These are phyloP conservation scores for Loxodonta africana DNA, from an alignment of 2,113 vertebrate species.

Conservation along the genomic window DNA sequence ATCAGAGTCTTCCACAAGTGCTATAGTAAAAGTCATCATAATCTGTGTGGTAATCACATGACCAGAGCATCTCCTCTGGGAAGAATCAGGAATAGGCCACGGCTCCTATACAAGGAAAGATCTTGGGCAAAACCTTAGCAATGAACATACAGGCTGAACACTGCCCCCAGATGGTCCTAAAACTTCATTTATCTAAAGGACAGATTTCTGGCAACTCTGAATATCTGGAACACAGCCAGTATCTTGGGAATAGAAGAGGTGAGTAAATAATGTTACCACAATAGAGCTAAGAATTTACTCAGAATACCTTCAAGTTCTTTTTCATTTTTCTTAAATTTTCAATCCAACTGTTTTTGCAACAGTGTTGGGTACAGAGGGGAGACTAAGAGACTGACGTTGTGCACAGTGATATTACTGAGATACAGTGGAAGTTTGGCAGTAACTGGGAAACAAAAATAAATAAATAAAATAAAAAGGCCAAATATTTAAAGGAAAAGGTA, in stretches of 20 bases:
- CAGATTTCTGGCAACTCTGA: not conserved
- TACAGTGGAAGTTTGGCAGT: not conserved
- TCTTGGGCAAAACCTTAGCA: not conserved
- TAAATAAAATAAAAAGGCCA: not conserved
- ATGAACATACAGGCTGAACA: not conserved
- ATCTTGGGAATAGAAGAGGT: not conserved
- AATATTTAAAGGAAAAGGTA: slow-evolving; percentile 1
- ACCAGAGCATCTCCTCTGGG: not conserved
- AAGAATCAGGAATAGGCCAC: not conserved
- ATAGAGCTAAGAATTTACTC: not conserved
- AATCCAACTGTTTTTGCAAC: not conserved
- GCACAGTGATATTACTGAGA: not conserved
- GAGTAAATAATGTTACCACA: not conserved
- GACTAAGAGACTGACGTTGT: not conserved
- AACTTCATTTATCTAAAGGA: not conserved
- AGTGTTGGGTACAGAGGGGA: fast-evolving
- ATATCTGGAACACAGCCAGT: not conserved
- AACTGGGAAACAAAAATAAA: not conserved
- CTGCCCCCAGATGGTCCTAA: not conserved
- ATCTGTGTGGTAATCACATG: fast-evolving
- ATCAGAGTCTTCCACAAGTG: not conserved
- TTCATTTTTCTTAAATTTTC: not conserved
- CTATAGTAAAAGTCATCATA: not conserved
- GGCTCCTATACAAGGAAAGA: not conserved
- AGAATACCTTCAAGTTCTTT: not conserved